Conservation (phyloP, 2,888 invertebrate species). For the Clanis bilineata region DNA sequence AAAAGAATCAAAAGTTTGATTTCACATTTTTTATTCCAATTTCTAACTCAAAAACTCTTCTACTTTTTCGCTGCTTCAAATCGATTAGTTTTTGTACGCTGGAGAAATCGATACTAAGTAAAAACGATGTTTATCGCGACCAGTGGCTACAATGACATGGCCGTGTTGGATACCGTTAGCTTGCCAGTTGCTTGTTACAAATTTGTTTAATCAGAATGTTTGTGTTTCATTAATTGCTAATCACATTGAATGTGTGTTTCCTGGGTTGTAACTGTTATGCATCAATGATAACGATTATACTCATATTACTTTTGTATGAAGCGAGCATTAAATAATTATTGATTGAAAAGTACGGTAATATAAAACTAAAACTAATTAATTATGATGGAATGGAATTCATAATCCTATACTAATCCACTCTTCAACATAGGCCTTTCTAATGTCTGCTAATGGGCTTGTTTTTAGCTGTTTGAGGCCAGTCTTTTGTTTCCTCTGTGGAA, state of each 20-base stretch:
- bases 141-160: constrained; percentile 42
- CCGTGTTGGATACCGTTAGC: constrained; percentile 32
- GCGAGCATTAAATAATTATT: not conserved
- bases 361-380: too few relatives aligned
- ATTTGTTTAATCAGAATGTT: constrained; percentile 18
- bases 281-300: not conserved
- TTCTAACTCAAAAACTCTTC: not conserved
- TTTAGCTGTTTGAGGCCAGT: too few relatives aligned
- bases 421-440: too few relatives aligned
- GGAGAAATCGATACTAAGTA: constrained; percentile 50
- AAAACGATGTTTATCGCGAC: constrained; percentile 41
- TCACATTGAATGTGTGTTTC: not conserved
- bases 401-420: too few relatives aligned
- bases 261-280: not conserved
- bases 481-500: too few relatives aligned
- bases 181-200: constrained; percentile 13
- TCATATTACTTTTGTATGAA: not conserved
- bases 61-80: constrained; percentile 23
- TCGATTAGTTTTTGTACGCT: constrained; percentile 55
- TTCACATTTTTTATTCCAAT: constrained; percentile 6
- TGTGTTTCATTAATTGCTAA: constrained; percentile 9
- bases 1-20: not conserved
- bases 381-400: too few relatives aligned
- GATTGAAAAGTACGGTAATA: not conserved
- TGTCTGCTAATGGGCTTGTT: too few relatives aligned